Conservation (phyloP, 2,888 invertebrate species). For the Biston betularia region DNA sequence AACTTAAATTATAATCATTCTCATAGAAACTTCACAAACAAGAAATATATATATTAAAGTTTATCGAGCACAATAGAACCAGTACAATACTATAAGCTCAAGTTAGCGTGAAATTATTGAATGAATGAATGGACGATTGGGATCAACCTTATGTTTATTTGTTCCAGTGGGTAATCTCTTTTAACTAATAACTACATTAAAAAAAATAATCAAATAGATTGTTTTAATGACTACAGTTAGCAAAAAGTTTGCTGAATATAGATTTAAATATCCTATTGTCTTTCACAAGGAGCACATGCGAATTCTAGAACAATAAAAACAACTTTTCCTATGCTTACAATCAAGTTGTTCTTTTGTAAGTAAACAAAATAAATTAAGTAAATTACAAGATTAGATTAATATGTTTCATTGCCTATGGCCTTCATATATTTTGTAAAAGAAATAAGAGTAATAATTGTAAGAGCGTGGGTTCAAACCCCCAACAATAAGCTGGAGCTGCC, state of each 20-base stretch:
- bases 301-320: conserved; percentile 1
- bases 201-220: conserved; percentile 1
- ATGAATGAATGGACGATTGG: background rate
- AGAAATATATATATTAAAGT: background rate
- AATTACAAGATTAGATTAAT: conserved; percentile 15
- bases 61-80: background rate
- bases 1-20: background rate
- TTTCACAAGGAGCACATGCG: conserved; percentile 1
- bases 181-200: too few relatives aligned
- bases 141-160: too few relatives aligned
- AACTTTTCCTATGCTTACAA: background rate
- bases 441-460: too few relatives aligned
- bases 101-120: background rate
- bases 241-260: conserved; percentile 18
- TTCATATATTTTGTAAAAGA: background rate
- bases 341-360: background rate
- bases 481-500: too few relatives aligned
- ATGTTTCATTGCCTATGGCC: background rate
- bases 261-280: conserved; percentile 21
- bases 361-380: conserved; percentile 10
- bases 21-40: background rate
- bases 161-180: too few relatives aligned
- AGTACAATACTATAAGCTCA: background rate
- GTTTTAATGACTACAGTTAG: conserved; percentile 16
- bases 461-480: too few relatives aligned